phyloP scores from a whole-genome alignment of 2,797 vertebrate species.

The Pantherophis alleghaniensis region DNA sequence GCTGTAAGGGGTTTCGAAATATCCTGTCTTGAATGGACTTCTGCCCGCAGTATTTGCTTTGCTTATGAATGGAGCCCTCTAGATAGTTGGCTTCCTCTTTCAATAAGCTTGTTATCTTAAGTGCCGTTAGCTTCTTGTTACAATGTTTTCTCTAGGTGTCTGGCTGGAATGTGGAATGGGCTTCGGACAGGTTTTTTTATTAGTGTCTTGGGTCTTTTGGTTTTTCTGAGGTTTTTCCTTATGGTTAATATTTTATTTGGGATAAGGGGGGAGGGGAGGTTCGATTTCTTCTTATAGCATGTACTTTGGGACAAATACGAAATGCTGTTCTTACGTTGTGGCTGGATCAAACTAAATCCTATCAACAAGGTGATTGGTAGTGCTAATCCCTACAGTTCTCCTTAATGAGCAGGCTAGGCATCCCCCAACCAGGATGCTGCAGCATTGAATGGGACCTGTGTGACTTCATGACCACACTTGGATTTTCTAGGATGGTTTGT shows the following conservation, averaged over 20 bases:
- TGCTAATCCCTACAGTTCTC: background rate
- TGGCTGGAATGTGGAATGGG: background rate
- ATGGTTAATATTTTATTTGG: too few relatives aligned
- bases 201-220: too few relatives aligned
- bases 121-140: too few relatives aligned
- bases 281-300: background rate
- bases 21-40: background rate
- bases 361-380: background rate
- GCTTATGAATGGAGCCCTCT: background rate
- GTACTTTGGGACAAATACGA: background rate
- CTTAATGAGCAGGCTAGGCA: background rate
- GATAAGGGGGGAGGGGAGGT: too few relatives aligned
- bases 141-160: background rate
- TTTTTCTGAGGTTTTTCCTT: too few relatives aligned
- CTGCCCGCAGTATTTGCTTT: background rate
- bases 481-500: background rate
- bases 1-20: background rate
- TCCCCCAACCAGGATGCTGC: background rate
- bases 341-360: background rate
- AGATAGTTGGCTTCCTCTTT: too few relatives aligned
- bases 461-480: background rate
- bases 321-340: background rate
- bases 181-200: background rate
- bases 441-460: background rate
- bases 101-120: too few relatives aligned